phyloP scores from a whole-genome alignment of 2,113 vertebrate species.

The Artemisiospiza belli region DNA sequence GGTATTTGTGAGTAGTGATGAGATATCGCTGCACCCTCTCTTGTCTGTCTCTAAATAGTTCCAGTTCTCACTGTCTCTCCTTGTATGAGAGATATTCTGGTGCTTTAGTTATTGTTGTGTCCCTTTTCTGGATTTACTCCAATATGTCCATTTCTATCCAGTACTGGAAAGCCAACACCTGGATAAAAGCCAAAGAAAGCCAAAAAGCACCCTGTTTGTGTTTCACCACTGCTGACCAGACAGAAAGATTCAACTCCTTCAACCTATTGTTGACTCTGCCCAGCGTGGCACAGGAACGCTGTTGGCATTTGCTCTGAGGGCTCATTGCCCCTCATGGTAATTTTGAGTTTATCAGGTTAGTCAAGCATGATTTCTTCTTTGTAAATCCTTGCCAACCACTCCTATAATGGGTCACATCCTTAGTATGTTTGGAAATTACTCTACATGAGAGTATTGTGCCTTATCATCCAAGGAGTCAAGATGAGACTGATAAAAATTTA shows the following conservation, averaged over 20 bases:
- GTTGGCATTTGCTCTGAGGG: not conserved
- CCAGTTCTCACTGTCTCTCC: not conserved
- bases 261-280: not conserved
- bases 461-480: not conserved
- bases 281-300: rapidly evolving
- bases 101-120: not conserved
- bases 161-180: not conserved
- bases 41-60: not conserved
- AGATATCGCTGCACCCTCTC: not conserved
- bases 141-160: not conserved
- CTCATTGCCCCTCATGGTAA: no score
- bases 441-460: not conserved
- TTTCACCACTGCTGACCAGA: not conserved
- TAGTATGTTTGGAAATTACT: not conserved
- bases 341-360: not conserved
- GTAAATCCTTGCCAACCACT: not conserved
- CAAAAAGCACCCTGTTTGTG: not conserved
- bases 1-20: not conserved
- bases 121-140: not conserved
- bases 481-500: not conserved
- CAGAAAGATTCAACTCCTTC: not conserved
- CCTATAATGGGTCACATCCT: not conserved
- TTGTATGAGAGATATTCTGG: not conserved
- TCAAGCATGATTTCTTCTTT: not conserved
- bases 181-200: not conserved